A percentile compares a stretch with the other conserved stretches of the same genome.
Evolutionary conservation across 2,888 invertebrate genomes (phyloP).

Genomic region (Melangyna quadrimaculata): DNA sequence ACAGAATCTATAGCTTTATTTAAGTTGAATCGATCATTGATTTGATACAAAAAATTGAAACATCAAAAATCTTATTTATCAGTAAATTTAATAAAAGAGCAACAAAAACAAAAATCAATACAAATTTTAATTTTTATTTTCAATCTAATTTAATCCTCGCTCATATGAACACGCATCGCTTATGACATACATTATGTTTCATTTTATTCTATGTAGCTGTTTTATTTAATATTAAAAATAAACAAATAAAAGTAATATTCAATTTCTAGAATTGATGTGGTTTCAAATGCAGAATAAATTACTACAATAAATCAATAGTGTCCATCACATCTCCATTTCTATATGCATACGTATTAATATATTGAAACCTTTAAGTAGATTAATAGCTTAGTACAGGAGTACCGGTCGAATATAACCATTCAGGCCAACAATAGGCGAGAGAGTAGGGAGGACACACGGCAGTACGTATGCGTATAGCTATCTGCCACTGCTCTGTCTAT

Average conservation of each 20-base stretch:
- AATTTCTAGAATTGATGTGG: neutral
- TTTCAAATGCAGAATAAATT: neutral
- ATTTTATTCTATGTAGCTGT: neutral
- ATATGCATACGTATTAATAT: neutral
- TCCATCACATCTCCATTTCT: neutral
- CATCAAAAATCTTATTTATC: no score
- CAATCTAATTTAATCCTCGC: neutral
- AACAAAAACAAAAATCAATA: no score
- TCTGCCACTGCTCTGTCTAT: no score
- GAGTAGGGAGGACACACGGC: no score
- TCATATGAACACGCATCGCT: neutral
- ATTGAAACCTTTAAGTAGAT: slow-evolving; percentile 31
- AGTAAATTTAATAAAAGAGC: no score
- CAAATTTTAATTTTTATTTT: neutral
- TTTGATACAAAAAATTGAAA: no score
- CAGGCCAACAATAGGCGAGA: neutral
- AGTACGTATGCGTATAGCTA: no score
- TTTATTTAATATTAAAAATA: neutral
- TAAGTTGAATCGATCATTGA: no score
- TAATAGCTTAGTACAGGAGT: slow-evolving; percentile 31
- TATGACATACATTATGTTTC: neutral
- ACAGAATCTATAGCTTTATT: no score
- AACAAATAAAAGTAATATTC: neutral
- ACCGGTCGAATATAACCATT: slow-evolving; percentile 8
- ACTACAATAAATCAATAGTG: neutral